Percentiles rank a stretch among this genome's conserved stretches.
Evolutionary conservation across 2,113 vertebrate species (phyloP).

Genomic region (Cacatua alba): DNA sequence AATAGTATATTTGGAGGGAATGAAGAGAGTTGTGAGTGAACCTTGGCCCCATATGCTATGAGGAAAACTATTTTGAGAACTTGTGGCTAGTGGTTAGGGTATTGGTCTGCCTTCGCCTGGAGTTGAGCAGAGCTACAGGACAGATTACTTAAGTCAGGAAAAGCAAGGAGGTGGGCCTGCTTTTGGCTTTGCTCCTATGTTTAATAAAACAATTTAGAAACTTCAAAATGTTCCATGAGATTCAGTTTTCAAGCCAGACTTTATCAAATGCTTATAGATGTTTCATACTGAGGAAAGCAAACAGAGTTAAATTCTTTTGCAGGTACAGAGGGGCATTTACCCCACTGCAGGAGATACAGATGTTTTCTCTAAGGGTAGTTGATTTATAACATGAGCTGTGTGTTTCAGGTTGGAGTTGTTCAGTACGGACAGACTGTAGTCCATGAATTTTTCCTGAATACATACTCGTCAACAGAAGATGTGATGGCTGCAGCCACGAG

Average conservation of each 20-base stretch:
- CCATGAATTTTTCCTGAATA: conserved; percentile 90
- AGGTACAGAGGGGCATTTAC: neutral
- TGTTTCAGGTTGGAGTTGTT: conserved; percentile 92
- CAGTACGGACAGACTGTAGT: conserved; percentile 90
- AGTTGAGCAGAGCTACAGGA: neutral
- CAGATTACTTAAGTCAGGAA: neutral
- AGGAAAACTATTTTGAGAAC: neutral
- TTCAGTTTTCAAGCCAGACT: neutral
- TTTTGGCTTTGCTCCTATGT: neutral
- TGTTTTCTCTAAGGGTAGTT: neutral
- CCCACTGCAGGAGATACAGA: neutral
- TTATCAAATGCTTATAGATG: neutral
- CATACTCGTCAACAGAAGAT: conserved; percentile 81
- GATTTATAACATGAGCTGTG: neutral
- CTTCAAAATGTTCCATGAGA: neutral
- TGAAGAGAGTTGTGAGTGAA: neutral
- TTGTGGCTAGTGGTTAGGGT: neutral
- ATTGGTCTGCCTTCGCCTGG: neutral
- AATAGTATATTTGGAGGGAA: neutral
- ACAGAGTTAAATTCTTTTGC: neutral
- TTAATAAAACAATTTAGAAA: neutral
- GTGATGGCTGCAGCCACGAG: conserved; percentile 76
- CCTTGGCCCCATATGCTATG: fast-evolving
- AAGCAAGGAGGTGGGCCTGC: neutral
- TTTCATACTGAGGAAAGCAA: neutral